Base-by-base conservation (phyloP, 2,797 vertebrate species). In the Esox masquinongy region DNA sequence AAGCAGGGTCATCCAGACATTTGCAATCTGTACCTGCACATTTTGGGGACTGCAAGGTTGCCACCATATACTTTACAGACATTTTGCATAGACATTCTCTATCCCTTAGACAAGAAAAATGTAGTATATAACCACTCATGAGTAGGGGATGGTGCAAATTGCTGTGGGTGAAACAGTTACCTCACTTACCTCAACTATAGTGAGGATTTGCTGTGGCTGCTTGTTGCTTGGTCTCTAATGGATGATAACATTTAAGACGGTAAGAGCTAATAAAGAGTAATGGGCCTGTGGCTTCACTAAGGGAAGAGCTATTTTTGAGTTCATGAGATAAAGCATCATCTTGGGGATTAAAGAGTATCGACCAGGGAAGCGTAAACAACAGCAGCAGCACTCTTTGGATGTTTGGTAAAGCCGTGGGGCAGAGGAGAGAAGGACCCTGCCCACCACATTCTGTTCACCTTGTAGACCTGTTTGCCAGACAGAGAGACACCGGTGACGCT, bases 201-300 rank as follows among this genome's bases (percentile, higher is more conserved):
- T 15, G 53, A 73, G 71, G 83, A 79, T 81, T 85, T 76, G 80
- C 79, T 83, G 78, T 79, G 85, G 80, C 84, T 85, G 84, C 86
- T 86, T 88, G 84, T 84, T 88, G 84, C 82, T 76, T 85, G 17
- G 59, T 76, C 74, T 82, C 85, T 90, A 92, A 93, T 92, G 90
- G 90, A 91, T 89, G 84, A 84, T 80, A 89, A 86, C 88, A 88
- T 92, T 89, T 89, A 90, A 89, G 89, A 91, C 81, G 77, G 86
- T 92, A 89, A 89, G 89, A 90, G 89, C 88, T 92, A 93, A 93
- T 94, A 92, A 90, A 90, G 92, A 94, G 82, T 92, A 94, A 92
- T 92, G 86, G 89, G 83, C 83, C 82, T 39, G 83, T 82, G 85
- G 85, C 84, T 87, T 88, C 85, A 72, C 80, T 70, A 74, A 88